phyloP scores from a whole-genome alignment of 2,113 vertebrate species.

The Phaethornis superciliosus region DNA sequence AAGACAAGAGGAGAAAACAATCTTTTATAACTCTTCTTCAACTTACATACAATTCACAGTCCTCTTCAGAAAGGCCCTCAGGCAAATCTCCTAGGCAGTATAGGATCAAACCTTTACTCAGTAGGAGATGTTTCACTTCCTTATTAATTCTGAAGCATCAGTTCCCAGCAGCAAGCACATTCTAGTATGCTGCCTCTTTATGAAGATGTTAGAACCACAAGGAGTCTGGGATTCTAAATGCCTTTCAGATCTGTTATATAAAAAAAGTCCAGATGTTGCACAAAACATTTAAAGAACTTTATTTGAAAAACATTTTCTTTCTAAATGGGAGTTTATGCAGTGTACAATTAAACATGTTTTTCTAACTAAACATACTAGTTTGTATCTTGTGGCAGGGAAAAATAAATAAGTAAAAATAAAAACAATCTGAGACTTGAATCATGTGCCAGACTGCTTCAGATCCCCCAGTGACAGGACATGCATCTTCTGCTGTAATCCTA shows the following conservation, averaged over 20 bases:
- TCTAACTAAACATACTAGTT: conserved; percentile 66
- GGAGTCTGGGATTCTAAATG: conserved; percentile 58
- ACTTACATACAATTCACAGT: neutral
- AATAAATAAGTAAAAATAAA: conserved; percentile 68
- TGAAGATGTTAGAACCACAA: conserved; percentile 55
- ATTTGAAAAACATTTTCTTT: conserved; percentile 72
- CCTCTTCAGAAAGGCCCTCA: neutral
- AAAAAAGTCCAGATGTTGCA: conserved; percentile 61
- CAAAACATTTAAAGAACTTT: conserved; percentile 62
- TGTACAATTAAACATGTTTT: conserved; percentile 71
- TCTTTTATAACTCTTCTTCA: neutral
- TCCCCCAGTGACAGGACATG: neutral
- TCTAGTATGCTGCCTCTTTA: conserved; percentile 30
- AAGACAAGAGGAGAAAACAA: neutral
- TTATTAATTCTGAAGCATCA: neutral
- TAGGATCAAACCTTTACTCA: conserved; percentile 22
- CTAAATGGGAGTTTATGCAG: conserved; percentile 57
- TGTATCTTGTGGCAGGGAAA: conserved; percentile 66
- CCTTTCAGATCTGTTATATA: conserved; percentile 46
- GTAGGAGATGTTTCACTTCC: neutral
- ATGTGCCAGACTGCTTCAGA: neutral
- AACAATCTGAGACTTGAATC: conserved; percentile 36
- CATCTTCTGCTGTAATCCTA: neutral
- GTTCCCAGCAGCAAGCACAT: conserved; percentile 55
- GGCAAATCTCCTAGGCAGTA: conserved; percentile 15